Conservation (phyloP, 2,113 vertebrate species). For the Sebastes schlegelii region DNA sequence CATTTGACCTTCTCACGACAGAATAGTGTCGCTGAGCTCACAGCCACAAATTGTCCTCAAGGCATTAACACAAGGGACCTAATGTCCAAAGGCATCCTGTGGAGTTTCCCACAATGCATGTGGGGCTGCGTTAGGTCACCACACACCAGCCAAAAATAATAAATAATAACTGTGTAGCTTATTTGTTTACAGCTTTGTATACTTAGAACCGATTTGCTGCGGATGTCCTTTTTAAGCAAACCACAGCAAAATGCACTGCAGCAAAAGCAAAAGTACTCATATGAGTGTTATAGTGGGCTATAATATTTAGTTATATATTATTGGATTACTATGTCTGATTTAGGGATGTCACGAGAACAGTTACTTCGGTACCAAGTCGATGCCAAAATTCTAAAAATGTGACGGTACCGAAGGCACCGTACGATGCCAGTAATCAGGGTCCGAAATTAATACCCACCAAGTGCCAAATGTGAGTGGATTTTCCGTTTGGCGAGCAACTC, state of each 20-base stretch:
- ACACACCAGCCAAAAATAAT: background rate
- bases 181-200: background rate
- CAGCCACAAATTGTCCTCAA: background rate
- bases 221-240: background rate
- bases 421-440: too few species aligned
- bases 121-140: background rate
- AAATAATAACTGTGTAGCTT: background rate
- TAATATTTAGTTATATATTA: background rate
- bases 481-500: too few species aligned
- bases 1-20: background rate
- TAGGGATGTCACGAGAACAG: too few species aligned
- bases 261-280: background rate
- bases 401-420: too few species aligned
- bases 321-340: background rate
- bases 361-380: too few species aligned
- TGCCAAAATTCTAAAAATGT: too few species aligned
- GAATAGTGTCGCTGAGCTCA: background rate
- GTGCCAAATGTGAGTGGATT: too few species aligned
- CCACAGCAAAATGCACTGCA: background rate
- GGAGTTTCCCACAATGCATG: conserved; percentile 14
- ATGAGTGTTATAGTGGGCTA: background rate
- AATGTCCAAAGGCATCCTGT: background rate
- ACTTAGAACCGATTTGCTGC: background rate
- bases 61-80: background rate
- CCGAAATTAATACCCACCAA: too few species aligned